Evolutionary conservation across 2,113 vertebrate genomes (phyloP), one percentile per base, ranked within the genome.

Genomic region (Mus pahari): DNA sequence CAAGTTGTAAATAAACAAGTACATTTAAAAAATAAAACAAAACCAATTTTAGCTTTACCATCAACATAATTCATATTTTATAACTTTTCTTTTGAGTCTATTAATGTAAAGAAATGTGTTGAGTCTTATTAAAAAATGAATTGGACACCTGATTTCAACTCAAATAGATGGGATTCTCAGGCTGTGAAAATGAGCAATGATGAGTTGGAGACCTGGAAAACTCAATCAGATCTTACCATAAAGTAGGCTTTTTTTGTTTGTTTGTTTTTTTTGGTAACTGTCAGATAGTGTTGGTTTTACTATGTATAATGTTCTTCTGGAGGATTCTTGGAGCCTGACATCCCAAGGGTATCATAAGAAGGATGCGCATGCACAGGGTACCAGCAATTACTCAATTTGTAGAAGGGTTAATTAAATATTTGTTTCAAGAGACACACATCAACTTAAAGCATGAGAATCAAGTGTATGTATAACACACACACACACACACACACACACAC

Each of bases 71-170:
- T 48, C 28, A 24, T 58, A 94, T 70, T 58, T 28, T 70, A 5
- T 73, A 60, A 50, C 3, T 22, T 3, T 68, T 28, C 78, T 39
- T 87, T 83, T 78, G n/a, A 58, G 7, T 62, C 74, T 82, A 48
- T 62, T 94, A 84, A n/a, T 13, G 0, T 60, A 74, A 92, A 5
- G 7, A 31, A 60, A 77, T 1, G 17, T 73, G 33, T 73, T 95
- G 68, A 74, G 19, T 84, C 16, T 62, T 84, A 79, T 45, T 94
- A 42, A 87, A 87, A n/a, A 96, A 50, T 77, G 7, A 83, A 53
- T 60, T 81, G 55, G 88, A 81, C 5, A 90, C 2, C 20, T n/a
- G 75, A 90, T 48, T 81, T 73, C 10, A 60, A 87, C 31, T 92
- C 79, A 77, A 11, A 36, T 70, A 74, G 73, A 36, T 53, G 71